These are phyloP conservation scores for Magallana angulata DNA, from an alignment of 1,140 invertebrate genomes.

Conservation along the genomic window DNA sequence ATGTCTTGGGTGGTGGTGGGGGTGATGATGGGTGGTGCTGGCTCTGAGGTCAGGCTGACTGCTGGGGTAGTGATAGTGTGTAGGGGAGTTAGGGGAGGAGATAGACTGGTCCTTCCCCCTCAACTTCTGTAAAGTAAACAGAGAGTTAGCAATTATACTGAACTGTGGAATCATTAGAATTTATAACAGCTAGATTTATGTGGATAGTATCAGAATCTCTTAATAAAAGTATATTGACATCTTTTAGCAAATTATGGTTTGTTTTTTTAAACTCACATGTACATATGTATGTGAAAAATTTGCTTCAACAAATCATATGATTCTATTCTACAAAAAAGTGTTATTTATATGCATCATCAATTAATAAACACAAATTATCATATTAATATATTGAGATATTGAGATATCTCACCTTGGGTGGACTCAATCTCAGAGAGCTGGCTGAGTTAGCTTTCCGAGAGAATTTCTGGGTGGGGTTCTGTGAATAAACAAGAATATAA, in stretches of 20 bases:
- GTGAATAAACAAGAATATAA: conserved; percentile 70
- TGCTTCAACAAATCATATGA: no score
- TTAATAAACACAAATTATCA: no score
- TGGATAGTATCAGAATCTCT: no score
- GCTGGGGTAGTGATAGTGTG: conserved; percentile 64
- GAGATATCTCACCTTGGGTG: conserved; percentile 78
- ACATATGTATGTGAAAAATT: no score
- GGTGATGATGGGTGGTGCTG: background rate
- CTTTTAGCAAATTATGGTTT: no score
- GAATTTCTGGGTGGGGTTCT: conserved; percentile 98
- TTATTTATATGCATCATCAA: no score
- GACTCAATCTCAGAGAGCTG: conserved; percentile 95
- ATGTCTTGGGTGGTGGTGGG: conserved; percentile 2
- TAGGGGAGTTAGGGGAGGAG: conserved; percentile 94
- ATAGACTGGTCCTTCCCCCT: conserved; percentile 78
- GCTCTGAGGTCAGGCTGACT: conserved; percentile 37
- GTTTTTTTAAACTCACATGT: no score
- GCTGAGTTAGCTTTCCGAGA: conserved; percentile 97
- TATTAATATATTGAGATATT: background rate
- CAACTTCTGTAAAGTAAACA: conserved; percentile 63
- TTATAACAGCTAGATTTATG: no score
- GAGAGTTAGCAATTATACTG: no score
- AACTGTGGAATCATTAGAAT: no score
- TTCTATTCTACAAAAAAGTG: no score
- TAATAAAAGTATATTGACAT: no score